phyloP scores from a whole-genome alignment of 2,888 invertebrate genomes.

The Trichacis sp. region DNA sequence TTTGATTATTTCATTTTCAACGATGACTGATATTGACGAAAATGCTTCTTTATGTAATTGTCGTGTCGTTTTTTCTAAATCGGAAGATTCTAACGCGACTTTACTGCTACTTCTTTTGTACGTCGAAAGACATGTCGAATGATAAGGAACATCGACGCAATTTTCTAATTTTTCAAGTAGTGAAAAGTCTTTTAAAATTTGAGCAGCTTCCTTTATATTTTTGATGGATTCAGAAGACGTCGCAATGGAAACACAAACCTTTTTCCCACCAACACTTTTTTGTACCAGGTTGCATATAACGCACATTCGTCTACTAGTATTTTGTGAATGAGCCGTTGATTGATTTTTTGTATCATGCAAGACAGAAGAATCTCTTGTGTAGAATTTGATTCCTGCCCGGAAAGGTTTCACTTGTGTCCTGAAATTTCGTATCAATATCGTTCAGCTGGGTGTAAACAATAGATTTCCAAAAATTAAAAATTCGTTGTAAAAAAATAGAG shows the following conservation, averaged over 20 bases:
- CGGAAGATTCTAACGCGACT: background rate
- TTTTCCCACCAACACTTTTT: background rate
- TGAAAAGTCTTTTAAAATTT: background rate
- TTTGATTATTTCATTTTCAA: background rate
- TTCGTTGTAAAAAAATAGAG: no score
- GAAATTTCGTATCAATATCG: no score
- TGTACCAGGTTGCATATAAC: constrained; percentile 1
- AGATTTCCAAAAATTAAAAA: no score
- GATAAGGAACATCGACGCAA: constrained; percentile 3
- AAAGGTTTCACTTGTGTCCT: no score
- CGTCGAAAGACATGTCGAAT: constrained; percentile 2
- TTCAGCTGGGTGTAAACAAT: no score
- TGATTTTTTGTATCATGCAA: no score
- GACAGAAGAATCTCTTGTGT: no score
- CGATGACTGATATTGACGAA: background rate
- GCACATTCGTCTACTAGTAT: constrained; percentile 3
- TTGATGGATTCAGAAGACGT: background rate
- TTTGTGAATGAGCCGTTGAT: no score
- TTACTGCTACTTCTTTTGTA: constrained; percentile 1
- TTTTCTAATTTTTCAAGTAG: constrained; percentile 3
- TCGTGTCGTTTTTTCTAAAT: no score
- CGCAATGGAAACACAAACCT: background rate
- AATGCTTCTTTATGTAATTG: constrained; percentile 9
- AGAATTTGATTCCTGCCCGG: no score
- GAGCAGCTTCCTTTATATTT: constrained; percentile 3